Evolutionary conservation across 2,888 invertebrate species (phyloP), one percentile per base, ranked within the genome.

Genomic region (Athalia circularis): DNA sequence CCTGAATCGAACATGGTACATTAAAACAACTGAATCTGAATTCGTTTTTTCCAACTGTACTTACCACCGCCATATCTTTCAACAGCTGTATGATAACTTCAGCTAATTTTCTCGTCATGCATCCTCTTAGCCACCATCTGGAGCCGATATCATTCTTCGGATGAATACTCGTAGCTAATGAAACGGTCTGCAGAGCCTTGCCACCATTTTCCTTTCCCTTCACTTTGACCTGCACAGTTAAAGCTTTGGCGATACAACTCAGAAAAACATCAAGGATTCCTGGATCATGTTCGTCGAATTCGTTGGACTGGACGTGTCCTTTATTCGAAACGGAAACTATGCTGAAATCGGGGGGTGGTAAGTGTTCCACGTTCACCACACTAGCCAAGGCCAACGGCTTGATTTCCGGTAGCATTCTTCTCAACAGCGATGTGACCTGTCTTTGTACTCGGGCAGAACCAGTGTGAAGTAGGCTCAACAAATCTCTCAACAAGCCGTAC

Each of bases 381-480:
- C 94, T 94, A 0, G 96, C 95, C 86, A 98, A 94, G 77, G 94
- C 94, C 83, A 95, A 94, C 0, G 98, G 98, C 0, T 96, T 94
- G 65, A 98, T 96, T 91, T 98, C 98, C 0, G 96, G 96, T 54
- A 98, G 92, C 88, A 98, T 97, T 84, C 98, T 93, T 65, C 97
- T 92, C 45, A 99, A 89, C 29, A 98, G 91, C 0, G 97, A 95
- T 77, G 97, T 97, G 0, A 97, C 96, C 92, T 98, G 98, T 89
- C 98, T 92, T 88, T 98, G 98, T 0, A 98, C 98, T 79, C 98
- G 93, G 76, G 98, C 98, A 85, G 98, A 97, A 79, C 98, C 98
- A 0, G 97, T 98, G 87, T 99, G 98, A 50, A 99, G 91, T 6
- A 99, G 92, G 80, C 95, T 95, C 61, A 98, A 91, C 48, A 99